Evolutionary conservation across 2,113 vertebrate genomes (phyloP), one percentile per base, ranked within the genome.

Genomic region (Myiozetetes cayanensis): DNA sequence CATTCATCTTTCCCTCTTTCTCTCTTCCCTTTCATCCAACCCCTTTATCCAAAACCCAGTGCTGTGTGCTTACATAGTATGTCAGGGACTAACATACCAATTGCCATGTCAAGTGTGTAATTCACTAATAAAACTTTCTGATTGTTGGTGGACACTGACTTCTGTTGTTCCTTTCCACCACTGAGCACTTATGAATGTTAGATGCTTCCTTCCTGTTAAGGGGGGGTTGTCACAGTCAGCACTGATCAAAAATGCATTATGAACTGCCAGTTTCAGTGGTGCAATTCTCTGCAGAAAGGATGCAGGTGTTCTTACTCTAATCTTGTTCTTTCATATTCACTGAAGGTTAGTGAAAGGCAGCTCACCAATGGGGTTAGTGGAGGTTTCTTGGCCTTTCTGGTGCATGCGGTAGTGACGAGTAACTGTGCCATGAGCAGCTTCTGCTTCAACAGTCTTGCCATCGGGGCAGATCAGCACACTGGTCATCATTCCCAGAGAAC

Each of bases 401-500:
- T 99, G 97, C 96, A 99, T 98, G 81, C 99, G 98, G 97, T 98
- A 99, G 95, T 99, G 99, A 56, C 99, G 99, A 1, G 99, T 99
- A 37, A 99, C 99, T 0, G 99, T 99, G 70, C 99, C 99, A 0
- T 99, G 99, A 53, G 99, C 99, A 16, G 99, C 99, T 96, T 99
- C 99, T 6, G 99, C 98, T 97, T 99, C 99, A 55, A 99, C 99
- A 1, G 99, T 99, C 90, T 98, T 98, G 43, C 99, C 99, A 8
- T 99, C 99, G 11, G 99, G 99, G 97, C 99, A 99, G 83, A 99
- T 80, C 63, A 99, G 98, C 71, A 99, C 99, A 1, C 99, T 99
- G 94, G 98, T 99, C 99, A 99, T 99, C 99, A 99, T 99, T 5
- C 99, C 99, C 91, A 99, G 97, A 33, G 99, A 99, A 18, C 99